phyloP scores from a whole-genome alignment of 2,797 vertebrate species.

The Oreochromis mossambicus region DNA sequence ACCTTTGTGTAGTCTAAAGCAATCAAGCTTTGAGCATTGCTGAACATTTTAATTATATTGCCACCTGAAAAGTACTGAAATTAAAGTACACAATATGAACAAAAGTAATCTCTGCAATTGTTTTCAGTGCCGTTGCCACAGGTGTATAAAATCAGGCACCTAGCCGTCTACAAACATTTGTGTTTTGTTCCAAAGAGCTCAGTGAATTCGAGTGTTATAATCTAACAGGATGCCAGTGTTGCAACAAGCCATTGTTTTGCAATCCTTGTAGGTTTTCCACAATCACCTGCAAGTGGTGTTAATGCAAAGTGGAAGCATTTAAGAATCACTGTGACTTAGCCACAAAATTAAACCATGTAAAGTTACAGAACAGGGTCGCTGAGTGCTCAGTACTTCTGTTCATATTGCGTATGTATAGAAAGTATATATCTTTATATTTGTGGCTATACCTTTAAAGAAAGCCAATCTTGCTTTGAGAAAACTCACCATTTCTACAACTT shows the following conservation, averaged over 20 bases:
- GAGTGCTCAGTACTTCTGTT: not conserved
- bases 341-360: rapidly evolving
- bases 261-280: not conserved
- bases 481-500: conserved; percentile 97
- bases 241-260: not conserved
- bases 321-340: not conserved
- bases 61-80: not conserved
- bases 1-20: not conserved
- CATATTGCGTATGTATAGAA: not conserved
- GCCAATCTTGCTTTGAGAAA: not conserved
- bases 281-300: not conserved
- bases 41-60: conserved; percentile 7
- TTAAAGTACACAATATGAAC: not conserved
- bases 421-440: not conserved
- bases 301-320: not conserved
- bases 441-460: not conserved
- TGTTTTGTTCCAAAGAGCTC: not conserved
- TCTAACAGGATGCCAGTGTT: not conserved
- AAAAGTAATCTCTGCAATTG: not conserved
- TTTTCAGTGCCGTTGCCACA: not conserved
- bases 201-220: not conserved
- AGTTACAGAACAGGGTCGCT: not conserved
- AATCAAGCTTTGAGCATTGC: not conserved
- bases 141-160: not conserved
- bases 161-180: not conserved